These are phyloP conservation scores for Psylliodes chrysocephalus DNA, from an alignment of 2,888 invertebrate species.

Conservation along the genomic window DNA sequence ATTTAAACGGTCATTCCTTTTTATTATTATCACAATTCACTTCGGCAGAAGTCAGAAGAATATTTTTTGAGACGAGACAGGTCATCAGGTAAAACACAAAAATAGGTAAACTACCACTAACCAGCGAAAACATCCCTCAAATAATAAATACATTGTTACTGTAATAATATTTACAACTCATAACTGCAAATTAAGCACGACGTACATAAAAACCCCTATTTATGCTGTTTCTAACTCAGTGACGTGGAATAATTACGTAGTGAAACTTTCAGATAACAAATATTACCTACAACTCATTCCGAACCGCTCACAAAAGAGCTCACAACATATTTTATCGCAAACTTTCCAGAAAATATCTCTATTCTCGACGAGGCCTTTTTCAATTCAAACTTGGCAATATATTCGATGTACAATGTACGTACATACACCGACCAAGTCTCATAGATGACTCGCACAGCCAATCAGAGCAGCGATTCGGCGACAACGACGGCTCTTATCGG, in stretches of 20 bases:
- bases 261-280: neutral
- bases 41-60: no score
- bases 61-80: no score
- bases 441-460: neutral
- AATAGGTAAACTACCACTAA: no score
- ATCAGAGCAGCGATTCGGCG: neutral
- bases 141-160: no score
- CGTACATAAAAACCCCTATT: no score
- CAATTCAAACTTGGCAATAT: slow-evolving; percentile 16
- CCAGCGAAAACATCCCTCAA: no score
- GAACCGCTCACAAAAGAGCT: neutral
- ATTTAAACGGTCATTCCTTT: no score
- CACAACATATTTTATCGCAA: slow-evolving; percentile 10
- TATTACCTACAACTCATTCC: neutral
- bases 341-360: slow-evolving; percentile 17
- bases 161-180: no score
- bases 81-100: no score
- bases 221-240: neutral
- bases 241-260: neutral
- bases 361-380: slow-evolving; percentile 3
- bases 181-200: no score
- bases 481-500: slow-evolving; percentile 7
- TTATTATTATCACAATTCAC: no score
- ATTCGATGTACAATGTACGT: slow-evolving; percentile 7
- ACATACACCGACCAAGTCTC: neutral